Evolutionary conservation across 1,140 invertebrate genomes (phyloP).

Genomic region (Leptinotarsa lineolata): DNA sequence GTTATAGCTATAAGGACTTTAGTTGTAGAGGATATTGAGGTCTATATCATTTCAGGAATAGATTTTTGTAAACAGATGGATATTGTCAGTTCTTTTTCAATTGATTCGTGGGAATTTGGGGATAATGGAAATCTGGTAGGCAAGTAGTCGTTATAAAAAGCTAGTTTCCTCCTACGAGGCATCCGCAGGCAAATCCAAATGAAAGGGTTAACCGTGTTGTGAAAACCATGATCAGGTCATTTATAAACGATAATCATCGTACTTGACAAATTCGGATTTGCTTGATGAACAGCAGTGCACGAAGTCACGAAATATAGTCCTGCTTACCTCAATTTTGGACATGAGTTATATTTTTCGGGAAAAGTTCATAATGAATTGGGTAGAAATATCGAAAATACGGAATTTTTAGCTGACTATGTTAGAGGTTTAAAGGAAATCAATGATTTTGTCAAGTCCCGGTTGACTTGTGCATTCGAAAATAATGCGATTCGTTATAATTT

Average conservation of each 20-base stretch:
- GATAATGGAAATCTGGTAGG: background rate
- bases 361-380: slow-evolving; percentile 27
- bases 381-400: slow-evolving; percentile 15
- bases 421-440: slow-evolving; percentile 25
- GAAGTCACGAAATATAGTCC: slow-evolving; percentile 28
- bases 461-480: too few species aligned
- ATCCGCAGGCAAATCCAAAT: slow-evolving; percentile 29
- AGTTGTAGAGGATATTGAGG: slow-evolving; percentile 18
- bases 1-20: slow-evolving; percentile 13
- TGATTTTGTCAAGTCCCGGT: background rate
- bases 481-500: too few species aligned
- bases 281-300: slow-evolving; percentile 30
- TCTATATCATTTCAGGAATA: slow-evolving; percentile 27
- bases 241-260: slow-evolving; percentile 28
- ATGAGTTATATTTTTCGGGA: slow-evolving; percentile 22
- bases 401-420: slow-evolving; percentile 14
- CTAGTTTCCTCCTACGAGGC: slow-evolving; percentile 26
- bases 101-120: slow-evolving; percentile 21
- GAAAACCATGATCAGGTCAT: slow-evolving; percentile 29
- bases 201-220: slow-evolving; percentile 33
- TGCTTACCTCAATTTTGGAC: slow-evolving; percentile 20
- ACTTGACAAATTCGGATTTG: slow-evolving; percentile 24
- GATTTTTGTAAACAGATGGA: slow-evolving; percentile 30
- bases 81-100: slow-evolving; percentile 2
- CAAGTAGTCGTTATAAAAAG: slow-evolving; percentile 15